These are phyloP conservation scores for Sesia apiformis DNA, from an alignment of 2,888 invertebrate species.

Conservation along the genomic window DNA sequence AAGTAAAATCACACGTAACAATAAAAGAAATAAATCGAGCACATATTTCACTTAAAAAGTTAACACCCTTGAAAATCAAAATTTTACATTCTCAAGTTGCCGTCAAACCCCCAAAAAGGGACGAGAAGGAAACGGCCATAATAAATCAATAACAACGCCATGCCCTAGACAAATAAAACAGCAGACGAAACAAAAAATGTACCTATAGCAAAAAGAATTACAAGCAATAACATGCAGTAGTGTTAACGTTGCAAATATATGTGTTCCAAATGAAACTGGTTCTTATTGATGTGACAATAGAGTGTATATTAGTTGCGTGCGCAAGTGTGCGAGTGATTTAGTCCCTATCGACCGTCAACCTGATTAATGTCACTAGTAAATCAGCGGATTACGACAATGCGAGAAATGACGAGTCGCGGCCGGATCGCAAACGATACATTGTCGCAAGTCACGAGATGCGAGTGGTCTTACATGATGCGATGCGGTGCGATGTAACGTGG, in stretches of 20 bases:
- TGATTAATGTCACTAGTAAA: constrained; percentile 74
- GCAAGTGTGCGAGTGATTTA: constrained; percentile 59
- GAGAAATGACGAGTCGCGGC: constrained; percentile 73
- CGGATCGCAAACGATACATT: constrained; percentile 55
- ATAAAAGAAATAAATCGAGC: background rate
- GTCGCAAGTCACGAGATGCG: constrained; percentile 1
- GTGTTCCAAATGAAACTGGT: background rate
- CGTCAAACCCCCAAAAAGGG: constrained; percentile 49
- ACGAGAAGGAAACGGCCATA: constrained; percentile 49
- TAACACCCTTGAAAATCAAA: constrained; percentile 26
- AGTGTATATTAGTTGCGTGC: constrained; percentile 18
- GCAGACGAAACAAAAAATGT: constrained; percentile 42
- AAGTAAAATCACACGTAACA: background rate
- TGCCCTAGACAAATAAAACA: constrained; percentile 60
- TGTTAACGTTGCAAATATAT: constrained; percentile 34
- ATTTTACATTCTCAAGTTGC: constrained; percentile 39
- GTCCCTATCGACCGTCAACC: constrained; percentile 73
- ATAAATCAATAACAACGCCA: constrained; percentile 51
- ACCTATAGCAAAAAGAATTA: constrained; percentile 60
- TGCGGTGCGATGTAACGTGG: too few relatives aligned
- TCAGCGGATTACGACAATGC: constrained; percentile 75
- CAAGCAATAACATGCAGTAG: constrained; percentile 71
- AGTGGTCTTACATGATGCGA: too few relatives aligned
- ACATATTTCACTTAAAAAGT: constrained; percentile 10
- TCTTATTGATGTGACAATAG: background rate